Evolutionary conservation across 2,113 vertebrate species (phyloP).

Genomic region (Carettochelys insculpta): DNA sequence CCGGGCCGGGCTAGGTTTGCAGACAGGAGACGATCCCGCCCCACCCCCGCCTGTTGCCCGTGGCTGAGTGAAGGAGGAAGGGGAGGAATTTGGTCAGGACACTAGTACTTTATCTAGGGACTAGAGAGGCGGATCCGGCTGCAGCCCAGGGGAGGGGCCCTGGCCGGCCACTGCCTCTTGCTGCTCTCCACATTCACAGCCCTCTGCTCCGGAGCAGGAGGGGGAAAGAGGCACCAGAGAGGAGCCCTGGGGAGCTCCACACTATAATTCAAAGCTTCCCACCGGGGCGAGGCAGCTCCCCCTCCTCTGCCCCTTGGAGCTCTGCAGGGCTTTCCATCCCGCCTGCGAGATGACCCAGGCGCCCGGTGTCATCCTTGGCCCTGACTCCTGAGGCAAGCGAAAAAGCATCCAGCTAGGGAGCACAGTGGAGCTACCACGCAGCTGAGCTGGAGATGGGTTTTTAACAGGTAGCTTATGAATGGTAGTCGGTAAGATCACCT

Average conservation of each 20-base stretch:
- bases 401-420: slow-evolving; percentile 61
- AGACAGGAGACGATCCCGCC: slow-evolving; percentile 18
- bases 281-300: neutral
- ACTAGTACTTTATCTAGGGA: slow-evolving; percentile 85
- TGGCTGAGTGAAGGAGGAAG: slow-evolving; percentile 62
- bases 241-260: slow-evolving; percentile 1
- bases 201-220: slow-evolving; percentile 61
- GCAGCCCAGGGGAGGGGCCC: slow-evolving; percentile 80
- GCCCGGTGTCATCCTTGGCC: slow-evolving; percentile 44
- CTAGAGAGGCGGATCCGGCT: slow-evolving; percentile 76
- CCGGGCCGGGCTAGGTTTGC: neutral
- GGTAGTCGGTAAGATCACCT: slow-evolving; percentile 56
- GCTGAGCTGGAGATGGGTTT: neutral
- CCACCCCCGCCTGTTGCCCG: neutral
- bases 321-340: slow-evolving; percentile 43
- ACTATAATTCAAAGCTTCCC: slow-evolving; percentile 38
- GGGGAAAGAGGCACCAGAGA: slow-evolving; percentile 36
- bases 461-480: neutral
- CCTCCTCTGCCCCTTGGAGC: slow-evolving; percentile 5
- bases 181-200: slow-evolving; percentile 58
- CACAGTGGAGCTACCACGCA: slow-evolving; percentile 48
- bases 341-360: slow-evolving; percentile 68
- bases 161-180: slow-evolving; percentile 38
- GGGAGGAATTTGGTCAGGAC: slow-evolving; percentile 81
- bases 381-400: slow-evolving; percentile 64